Percentiles rank a stretch among this genome's conserved stretches.
Conservation (phyloP, 92 coral and sea anemone genomes). For the Palythoa grandis region DNA sequence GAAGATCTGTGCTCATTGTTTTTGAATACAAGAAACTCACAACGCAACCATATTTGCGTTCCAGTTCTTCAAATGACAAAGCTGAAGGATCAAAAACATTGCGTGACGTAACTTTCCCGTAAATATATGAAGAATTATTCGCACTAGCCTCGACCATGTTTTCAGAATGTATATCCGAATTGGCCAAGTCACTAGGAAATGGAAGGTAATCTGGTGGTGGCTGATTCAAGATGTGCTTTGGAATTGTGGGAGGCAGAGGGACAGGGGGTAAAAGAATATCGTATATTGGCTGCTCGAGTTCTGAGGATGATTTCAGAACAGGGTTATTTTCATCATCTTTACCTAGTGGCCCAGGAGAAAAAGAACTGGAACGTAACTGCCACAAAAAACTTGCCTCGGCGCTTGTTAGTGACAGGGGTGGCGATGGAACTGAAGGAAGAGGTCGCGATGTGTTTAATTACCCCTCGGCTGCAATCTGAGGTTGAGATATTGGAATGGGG, state of each 20-base stretch:
- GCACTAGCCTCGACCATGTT: not conserved
- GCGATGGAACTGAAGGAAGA: conserved; percentile 15
- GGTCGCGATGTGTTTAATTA: conserved; percentile 7
- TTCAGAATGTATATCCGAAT: not conserved
- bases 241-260: conserved; percentile 39
- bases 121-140: not conserved
- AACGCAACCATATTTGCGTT: conserved; percentile 13
- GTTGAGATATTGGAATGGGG: not conserved
- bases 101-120: conserved; percentile 1
- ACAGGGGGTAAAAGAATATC: conserved; percentile 20
- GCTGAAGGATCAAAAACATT: not conserved
- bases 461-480: not conserved
- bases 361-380: not conserved
- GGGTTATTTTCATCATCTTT: not conserved
- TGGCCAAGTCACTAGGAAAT: not conserved
- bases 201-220: conserved; percentile 11
- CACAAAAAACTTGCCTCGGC: not conserved
- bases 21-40: no score
- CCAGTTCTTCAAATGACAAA: conserved; percentile 25
- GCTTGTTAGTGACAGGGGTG: not conserved
- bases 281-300: conserved; percentile 17
- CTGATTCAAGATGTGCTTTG: not conserved
- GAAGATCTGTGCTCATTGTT: no score
- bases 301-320: not conserved
- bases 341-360: not conserved